A percentile compares a stretch with the other conserved stretches of the same genome.
Evolutionary conservation across 1,140 invertebrate genomes (phyloP).

Genomic region (Plodia interpunctella): DNA sequence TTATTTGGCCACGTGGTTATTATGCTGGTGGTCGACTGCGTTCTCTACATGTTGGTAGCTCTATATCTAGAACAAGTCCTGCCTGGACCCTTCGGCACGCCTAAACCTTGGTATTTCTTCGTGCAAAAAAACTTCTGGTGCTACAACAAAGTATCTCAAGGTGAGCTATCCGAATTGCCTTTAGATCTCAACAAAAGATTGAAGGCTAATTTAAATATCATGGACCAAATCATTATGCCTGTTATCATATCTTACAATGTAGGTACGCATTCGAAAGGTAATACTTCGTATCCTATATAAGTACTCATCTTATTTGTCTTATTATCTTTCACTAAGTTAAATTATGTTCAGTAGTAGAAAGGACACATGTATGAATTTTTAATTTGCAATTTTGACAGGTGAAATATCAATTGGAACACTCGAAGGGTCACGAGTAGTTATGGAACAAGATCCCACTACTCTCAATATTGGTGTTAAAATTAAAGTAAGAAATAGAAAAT

Average conservation of each 20-base stretch:
- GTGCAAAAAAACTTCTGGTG: slow-evolving; percentile 79
- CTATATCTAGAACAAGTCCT: slow-evolving; percentile 86
- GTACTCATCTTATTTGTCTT: too few species aligned
- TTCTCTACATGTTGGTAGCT: slow-evolving; percentile 82
- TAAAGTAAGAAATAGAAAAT: slow-evolving; percentile 5
- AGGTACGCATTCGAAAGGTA: too few species aligned
- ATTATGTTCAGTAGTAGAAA: too few species aligned
- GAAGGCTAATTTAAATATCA: too few species aligned
- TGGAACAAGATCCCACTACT: slow-evolving; percentile 27
- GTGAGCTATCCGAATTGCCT: too few species aligned
- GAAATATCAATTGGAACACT: neutral
- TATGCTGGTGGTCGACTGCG: slow-evolving; percentile 80
- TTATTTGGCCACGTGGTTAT: slow-evolving; percentile 80
- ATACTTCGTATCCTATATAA: too few species aligned
- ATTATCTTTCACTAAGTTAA: too few species aligned
- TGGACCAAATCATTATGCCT: too few species aligned
- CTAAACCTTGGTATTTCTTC: slow-evolving; percentile 85
- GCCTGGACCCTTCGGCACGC: slow-evolving; percentile 84
- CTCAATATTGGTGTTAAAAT: slow-evolving; percentile 10
- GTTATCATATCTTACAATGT: too few species aligned
- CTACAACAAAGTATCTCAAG: slow-evolving; percentile 17
- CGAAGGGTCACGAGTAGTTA: slow-evolving; percentile 30
- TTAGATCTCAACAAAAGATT: too few species aligned
- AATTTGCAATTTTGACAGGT: neutral
- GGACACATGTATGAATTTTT: neutral